A percentile compares a stretch with the other conserved stretches of the same genome.
Evolutionary conservation across 2,113 vertebrate species (phyloP).

Genomic region (Labrus mixtus): DNA sequence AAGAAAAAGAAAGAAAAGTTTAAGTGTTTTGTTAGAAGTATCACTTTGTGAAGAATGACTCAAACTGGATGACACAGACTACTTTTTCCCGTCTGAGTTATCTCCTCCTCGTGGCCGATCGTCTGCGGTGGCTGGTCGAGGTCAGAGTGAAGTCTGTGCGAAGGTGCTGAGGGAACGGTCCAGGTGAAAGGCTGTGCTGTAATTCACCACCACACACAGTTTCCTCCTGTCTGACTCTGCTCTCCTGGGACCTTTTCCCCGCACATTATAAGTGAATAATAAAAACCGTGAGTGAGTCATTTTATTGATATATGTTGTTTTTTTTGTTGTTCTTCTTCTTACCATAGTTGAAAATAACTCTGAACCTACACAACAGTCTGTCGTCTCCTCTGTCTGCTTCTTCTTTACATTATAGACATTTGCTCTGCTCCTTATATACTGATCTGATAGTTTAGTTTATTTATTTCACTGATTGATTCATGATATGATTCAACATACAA

Average conservation of each 20-base stretch:
- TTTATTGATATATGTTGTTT: slow-evolving; percentile 48
- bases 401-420: background rate
- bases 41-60: slow-evolving; percentile 43
- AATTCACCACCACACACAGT: slow-evolving; percentile 44
- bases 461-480: no score
- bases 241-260: slow-evolving; percentile 18
- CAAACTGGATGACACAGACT: slow-evolving; percentile 47
- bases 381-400: background rate
- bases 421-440: background rate
- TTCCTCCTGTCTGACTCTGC: slow-evolving; percentile 33
- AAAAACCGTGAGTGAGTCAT: slow-evolving; percentile 52
- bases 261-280: slow-evolving; percentile 38
- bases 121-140: slow-evolving; percentile 41
- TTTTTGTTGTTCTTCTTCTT: slow-evolving; percentile 55
- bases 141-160: slow-evolving; percentile 54
- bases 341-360: slow-evolving; percentile 33
- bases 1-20: background rate
- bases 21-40: slow-evolving; percentile 22
- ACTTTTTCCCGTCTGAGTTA: slow-evolving; percentile 61
- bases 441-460: background rate
- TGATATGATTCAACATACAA: background rate
- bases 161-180: slow-evolving; percentile 36
- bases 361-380: slow-evolving; percentile 4
- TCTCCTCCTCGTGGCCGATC: slow-evolving; percentile 51
- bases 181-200: slow-evolving; percentile 49